phyloP scores from a whole-genome alignment of 2,797 vertebrate species.

The Brachyrhaphis roseni region DNA sequence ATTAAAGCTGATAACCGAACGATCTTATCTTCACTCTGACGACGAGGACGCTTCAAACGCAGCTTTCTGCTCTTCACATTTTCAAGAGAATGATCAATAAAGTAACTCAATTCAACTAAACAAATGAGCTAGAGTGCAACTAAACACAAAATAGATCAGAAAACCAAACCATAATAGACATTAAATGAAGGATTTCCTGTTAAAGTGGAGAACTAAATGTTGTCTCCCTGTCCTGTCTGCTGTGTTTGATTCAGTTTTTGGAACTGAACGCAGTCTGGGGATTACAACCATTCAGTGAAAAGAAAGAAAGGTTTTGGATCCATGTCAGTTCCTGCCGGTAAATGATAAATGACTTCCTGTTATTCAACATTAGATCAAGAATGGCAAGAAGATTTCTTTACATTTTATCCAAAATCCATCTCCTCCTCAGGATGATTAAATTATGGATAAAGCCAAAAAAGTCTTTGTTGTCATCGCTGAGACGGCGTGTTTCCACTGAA shows the following conservation, averaged over 20 bases:
- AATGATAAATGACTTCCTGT: not conserved
- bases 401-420: not conserved
- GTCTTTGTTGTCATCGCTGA: not conserved
- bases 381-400: not conserved
- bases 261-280: not conserved
- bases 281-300: not conserved
- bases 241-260: not conserved
- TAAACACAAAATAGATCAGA: not conserved
- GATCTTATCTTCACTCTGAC: constrained; percentile 19
- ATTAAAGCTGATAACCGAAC: constrained; percentile 30
- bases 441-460: not conserved
- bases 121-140: not conserved
- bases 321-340: not conserved
- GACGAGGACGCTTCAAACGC: not conserved
- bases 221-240: not conserved
- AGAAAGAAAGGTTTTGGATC: not conserved
- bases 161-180: not conserved
- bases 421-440: not conserved
- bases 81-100: constrained; percentile 24
- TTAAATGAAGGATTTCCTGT: not conserved
- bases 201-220: not conserved
- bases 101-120: constrained; percentile 7
- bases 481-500: not conserved
- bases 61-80: constrained; percentile 8
- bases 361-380: not conserved